A percentile compares a stretch with the other conserved stretches of the same genome.
phyloP scores from a whole-genome alignment of 2,797 vertebrate genomes.

The Oreortyx pictus region DNA sequence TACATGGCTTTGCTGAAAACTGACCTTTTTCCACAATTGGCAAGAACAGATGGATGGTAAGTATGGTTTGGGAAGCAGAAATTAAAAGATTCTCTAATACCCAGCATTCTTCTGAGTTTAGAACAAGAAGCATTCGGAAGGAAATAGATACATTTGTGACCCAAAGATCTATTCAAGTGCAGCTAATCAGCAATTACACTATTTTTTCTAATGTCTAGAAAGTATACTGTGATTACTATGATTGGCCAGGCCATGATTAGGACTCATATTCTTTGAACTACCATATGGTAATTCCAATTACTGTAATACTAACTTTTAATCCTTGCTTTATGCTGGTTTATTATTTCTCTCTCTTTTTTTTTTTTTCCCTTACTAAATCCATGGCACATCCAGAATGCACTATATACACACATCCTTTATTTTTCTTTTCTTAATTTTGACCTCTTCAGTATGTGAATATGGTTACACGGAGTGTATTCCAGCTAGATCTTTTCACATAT shows the following conservation, averaged over 20 bases:
- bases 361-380: background rate
- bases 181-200: constrained; percentile 73
- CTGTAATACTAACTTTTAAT: constrained; percentile 62
- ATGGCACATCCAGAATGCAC: background rate
- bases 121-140: constrained; percentile 70
- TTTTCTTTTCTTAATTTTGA: background rate
- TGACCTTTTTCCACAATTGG: constrained; percentile 87
- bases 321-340: constrained; percentile 49
- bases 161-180: constrained; percentile 68
- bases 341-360: background rate
- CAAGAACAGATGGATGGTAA: constrained; percentile 91
- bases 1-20: constrained; percentile 82
- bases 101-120: constrained; percentile 69
- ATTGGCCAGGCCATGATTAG: constrained; percentile 46
- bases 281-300: constrained; percentile 66
- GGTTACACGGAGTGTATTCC: background rate
- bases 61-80: constrained; percentile 82
- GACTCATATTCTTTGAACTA: background rate
- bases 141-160: constrained; percentile 66
- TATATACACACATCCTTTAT: background rate
- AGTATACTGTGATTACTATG: constrained; percentile 48
- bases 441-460: background rate
- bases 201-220: constrained; percentile 48
- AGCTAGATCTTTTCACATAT: background rate
- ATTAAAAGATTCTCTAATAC: constrained; percentile 79